Base-by-base conservation (phyloP, 64 coral and sea anemone genomes). In the Porites australiensis region DNA sequence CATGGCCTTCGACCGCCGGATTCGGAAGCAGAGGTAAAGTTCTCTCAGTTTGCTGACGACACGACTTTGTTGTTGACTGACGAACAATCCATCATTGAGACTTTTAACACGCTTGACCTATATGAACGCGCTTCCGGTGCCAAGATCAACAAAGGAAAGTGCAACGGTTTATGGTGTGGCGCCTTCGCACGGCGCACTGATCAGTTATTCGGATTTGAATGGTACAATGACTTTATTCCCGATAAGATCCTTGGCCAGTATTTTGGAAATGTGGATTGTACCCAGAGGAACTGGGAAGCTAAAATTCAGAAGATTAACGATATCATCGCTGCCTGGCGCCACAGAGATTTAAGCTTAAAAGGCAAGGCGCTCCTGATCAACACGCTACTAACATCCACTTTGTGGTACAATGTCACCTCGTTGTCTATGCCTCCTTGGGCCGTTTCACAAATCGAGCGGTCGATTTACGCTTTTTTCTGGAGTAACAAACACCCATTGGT, bases 81-180 rank as follows among this genome's bases (percentile, higher is more conserved):
- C 2, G 18, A 67, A 2, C 1, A 13, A 4, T 95, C 88, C 2
- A 59, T 95, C 0, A 7, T 14, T 13, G 6, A 50, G 0, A 27
- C 54, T 20, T 86, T 95, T 13, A 4, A 78, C 4, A 21, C 44
- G 2, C 48, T 66, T 58, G 16, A 47, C 11, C 6, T 13, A 7
- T 95, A 86, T 55, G 72, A 90, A 20, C 14, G 58, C 7, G 93
- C 93, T 13, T 89, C 88, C 1, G 88, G 88, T 0, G 93, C 88
- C 10, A 67, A 77, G 15, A 47, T 95, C 0, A 95, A 95, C n/a
- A 49, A 55, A 1, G 27, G 48, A 1, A 89, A 89, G 58, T 95
- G 71, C 14, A 60, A 76, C 19, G 88, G 78, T 6, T 46, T 86
- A 37, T 88, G 69, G 51, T 51, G 66, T 18, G 70, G 86, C 22